Base-by-base conservation (phyloP, 2,888 invertebrate genomes). In the Amphipoea lucens region DNA sequence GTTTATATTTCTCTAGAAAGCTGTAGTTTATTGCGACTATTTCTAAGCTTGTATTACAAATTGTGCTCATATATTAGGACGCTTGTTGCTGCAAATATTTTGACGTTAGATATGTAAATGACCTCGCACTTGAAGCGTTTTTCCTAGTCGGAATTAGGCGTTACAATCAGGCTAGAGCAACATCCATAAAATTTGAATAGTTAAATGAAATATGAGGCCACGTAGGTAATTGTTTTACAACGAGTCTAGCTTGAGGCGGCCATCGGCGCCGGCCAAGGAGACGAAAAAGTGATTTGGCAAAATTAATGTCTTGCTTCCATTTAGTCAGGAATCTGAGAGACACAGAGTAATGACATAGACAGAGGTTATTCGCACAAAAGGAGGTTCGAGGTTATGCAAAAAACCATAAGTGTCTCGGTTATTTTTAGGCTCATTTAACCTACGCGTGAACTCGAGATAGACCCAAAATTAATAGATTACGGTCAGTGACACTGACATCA, bases 261-360 rank as follows among this genome's bases (percentile, higher is more conserved):
- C 86, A 82, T 81, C 86, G 90, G 90, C 92, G 94, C 92, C 93
- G 91, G 84, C 87, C 86, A 88, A 79, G 89, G 90, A 93, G 92
- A 92, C 92, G 89, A 91, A 93, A 94, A 91, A 93, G 93, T 94
- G 92, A 94, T 95, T 94, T 94, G 88, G 92, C 92, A 89, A 92
- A 95, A 94, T 94, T 94, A 93, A 94, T 91, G 93, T 91, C 91
- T 89, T 69, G 83, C 85, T 82, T 92, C 92, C 90, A 93, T 94
- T 93, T 92, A 91, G 88, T 80, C 77, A 82, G 87, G 92, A 93
- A 93, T 94, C 88, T 89, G 86, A 91, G 88, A 87, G 86, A 73
- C 72, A 86, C 84, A 91, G 90, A 90, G 69, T 36, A 79, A 69
- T 45, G 62, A 81, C 82, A 66, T 23, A 14, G 7, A 67, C 48